These are phyloP conservation scores for Drosophila funebris DNA, from an alignment of 1,140 invertebrate species.

Conservation along the genomic window DNA sequence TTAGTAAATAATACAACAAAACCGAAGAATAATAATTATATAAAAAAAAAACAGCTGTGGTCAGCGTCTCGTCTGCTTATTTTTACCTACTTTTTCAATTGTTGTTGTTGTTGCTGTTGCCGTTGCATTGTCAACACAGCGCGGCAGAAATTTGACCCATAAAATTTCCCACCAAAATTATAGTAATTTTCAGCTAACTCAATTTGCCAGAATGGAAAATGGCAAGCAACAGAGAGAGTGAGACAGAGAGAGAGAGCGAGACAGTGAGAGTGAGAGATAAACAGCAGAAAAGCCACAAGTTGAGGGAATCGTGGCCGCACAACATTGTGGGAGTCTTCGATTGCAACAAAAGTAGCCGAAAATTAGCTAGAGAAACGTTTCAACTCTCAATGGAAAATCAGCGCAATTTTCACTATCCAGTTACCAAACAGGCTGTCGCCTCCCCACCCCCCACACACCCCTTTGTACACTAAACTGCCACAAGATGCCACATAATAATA, in stretches of 20 bases:
- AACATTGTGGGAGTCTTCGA: constrained; percentile 54
- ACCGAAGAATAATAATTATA: constrained; percentile 24
- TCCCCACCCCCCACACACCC: not conserved
- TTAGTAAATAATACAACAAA: constrained; percentile 58
- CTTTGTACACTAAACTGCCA: not conserved
- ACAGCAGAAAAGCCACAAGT: not conserved
- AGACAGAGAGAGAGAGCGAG: not conserved
- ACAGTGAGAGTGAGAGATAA: constrained; percentile 25
- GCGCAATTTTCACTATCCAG: constrained; percentile 70
- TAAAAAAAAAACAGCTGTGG: constrained; percentile 52
- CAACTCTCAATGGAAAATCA: constrained; percentile 38
- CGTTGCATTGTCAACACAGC: constrained; percentile 61
- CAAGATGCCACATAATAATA: constrained; percentile 68
- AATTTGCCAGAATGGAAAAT: constrained; percentile 57
- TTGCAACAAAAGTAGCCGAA: constrained; percentile 78
- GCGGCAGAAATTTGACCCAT: constrained; percentile 71
- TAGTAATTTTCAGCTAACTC: constrained; percentile 76
- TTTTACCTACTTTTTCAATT: constrained; percentile 28
- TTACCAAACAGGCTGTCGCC: constrained; percentile 32
- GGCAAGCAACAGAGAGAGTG: not conserved
- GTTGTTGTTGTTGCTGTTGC: constrained; percentile 5
- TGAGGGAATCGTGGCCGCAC: not conserved
- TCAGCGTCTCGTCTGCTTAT: constrained; percentile 58
- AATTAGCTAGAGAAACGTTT: constrained; percentile 50
- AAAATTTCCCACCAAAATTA: constrained; percentile 80